Evolutionary conservation across 2,113 vertebrate species (phyloP).

Genomic region (Seriola aureovittata): DNA sequence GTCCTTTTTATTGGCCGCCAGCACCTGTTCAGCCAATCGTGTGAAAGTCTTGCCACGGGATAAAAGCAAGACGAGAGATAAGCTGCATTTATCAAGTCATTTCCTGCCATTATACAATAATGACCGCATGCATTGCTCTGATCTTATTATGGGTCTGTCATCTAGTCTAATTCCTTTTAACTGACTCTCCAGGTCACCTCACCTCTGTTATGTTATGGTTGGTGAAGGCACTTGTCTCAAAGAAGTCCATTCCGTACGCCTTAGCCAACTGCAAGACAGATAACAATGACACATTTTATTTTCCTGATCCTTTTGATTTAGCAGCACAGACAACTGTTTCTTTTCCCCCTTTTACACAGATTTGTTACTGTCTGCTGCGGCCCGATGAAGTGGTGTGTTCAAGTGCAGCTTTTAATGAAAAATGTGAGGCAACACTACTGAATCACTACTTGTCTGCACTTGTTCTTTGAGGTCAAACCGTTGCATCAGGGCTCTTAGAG

Average conservation of each 20-base stretch:
- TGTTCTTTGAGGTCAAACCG: neutral
- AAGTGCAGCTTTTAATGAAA: constrained; percentile 8
- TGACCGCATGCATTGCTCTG: neutral
- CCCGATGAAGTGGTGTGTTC: neutral
- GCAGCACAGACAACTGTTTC: neutral
- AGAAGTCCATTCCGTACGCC: constrained; percentile 98
- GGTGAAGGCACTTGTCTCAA: constrained; percentile 99
- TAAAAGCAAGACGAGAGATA: neutral
- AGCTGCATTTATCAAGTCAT: neutral
- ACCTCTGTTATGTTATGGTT: constrained; percentile 97
- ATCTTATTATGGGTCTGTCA: neutral
- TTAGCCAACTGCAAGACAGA: constrained; percentile 89
- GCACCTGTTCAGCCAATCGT: constrained; percentile 93
- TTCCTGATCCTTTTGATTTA: neutral
- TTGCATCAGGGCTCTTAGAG: neutral
- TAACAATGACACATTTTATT: neutral
- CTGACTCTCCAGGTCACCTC: constrained; percentile 34
- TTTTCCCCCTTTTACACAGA: neutral
- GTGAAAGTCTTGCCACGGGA: constrained; percentile 89
- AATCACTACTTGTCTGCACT: neutral
- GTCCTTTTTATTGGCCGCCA: constrained; percentile 95
- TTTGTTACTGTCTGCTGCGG: neutral
- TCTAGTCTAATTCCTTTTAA: too few species aligned
- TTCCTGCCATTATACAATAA: constrained; percentile 2
- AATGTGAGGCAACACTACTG: neutral